phyloP scores from a whole-genome alignment of 2,888 invertebrate species.

The Nowickia ferox region DNA sequence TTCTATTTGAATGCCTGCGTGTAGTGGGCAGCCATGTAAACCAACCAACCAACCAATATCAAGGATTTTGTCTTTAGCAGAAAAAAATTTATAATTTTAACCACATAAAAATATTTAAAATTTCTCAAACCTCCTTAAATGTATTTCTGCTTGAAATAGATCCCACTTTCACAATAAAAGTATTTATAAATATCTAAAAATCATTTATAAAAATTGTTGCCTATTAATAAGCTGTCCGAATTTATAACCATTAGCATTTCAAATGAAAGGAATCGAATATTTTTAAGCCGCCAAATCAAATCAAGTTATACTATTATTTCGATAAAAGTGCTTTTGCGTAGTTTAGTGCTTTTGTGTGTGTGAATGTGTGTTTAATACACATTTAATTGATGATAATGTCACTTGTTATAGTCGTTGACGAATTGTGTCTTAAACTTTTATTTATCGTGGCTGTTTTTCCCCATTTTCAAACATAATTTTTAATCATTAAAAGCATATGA shows the following conservation, averaged over 20 bases:
- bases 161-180: conserved; percentile 9
- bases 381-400: conserved; percentile 82
- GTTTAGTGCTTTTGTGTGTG: not conserved
- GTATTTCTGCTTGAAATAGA: not conserved
- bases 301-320: not conserved
- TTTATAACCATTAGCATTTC: not conserved
- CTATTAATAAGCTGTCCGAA: conserved; percentile 22
- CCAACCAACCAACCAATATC: too few species aligned
- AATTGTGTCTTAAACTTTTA: conserved; percentile 69
- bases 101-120: too few species aligned
- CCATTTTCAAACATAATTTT: conserved; percentile 40
- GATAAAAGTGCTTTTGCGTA: conserved; percentile 4
- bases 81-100: too few species aligned
- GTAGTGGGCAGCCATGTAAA: too few species aligned
- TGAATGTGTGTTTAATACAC: conserved; percentile 76
- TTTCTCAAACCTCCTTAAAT: too few species aligned
- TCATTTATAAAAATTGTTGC: conserved; percentile 10
- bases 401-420: conserved; percentile 80
- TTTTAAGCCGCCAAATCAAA: conserved; percentile 1
- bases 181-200: not conserved
- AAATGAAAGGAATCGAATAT: conserved; percentile 36
- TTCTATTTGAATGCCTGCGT: too few species aligned
- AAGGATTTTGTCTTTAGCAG: too few species aligned
- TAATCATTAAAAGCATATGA: conserved; percentile 55
- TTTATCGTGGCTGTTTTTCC: conserved; percentile 26